Evolutionary conservation across 2,888 invertebrate genomes (phyloP).

Genomic region (Drosophila ustulata): DNA sequence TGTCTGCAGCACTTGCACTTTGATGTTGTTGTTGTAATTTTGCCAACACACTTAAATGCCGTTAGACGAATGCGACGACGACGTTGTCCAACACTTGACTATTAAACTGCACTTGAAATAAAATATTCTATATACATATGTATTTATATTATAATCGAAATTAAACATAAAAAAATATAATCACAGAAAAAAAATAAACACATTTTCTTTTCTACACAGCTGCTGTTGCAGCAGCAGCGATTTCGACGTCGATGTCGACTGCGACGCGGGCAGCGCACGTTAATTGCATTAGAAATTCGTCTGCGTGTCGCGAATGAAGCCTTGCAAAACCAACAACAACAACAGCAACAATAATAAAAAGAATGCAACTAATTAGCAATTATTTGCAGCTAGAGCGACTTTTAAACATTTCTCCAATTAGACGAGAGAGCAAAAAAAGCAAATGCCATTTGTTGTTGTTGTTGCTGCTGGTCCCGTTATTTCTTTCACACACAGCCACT

Average conservation of each 20-base stretch:
- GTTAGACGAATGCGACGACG: conserved; percentile 43
- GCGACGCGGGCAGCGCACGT: conserved; percentile 38
- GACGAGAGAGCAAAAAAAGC: conserved; percentile 43
- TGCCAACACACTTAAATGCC: conserved; percentile 46
- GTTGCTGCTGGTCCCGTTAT: conserved; percentile 69
- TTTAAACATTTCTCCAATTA: conserved; percentile 72
- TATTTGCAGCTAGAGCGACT: conserved; percentile 62
- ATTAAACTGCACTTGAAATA: conserved; percentile 34
- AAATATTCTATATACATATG: conserved; percentile 31
- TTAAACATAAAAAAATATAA: background rate
- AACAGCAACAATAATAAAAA: conserved; percentile 14
- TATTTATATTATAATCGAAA: conserved; percentile 7
- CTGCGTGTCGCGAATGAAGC: conserved; percentile 67
- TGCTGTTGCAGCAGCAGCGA: conserved; percentile 31
- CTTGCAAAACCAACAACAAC: conserved; percentile 50
- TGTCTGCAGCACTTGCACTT: conserved; percentile 49
- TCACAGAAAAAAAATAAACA: conserved; percentile 21
- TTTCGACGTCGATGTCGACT: conserved; percentile 32
- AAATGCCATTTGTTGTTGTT: conserved; percentile 61
- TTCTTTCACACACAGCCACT: conserved; percentile 52
- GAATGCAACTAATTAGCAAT: conserved; percentile 71
- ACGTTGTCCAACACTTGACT: conserved; percentile 45
- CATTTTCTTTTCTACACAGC: conserved; percentile 45
- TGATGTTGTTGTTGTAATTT: conserved; percentile 46
- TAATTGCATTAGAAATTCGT: conserved; percentile 80